Percentiles rank a stretch among this genome's conserved stretches.
These are phyloP conservation scores for Agrotis puta DNA, from an alignment of 2,888 invertebrate genomes.

Conservation along the genomic window DNA sequence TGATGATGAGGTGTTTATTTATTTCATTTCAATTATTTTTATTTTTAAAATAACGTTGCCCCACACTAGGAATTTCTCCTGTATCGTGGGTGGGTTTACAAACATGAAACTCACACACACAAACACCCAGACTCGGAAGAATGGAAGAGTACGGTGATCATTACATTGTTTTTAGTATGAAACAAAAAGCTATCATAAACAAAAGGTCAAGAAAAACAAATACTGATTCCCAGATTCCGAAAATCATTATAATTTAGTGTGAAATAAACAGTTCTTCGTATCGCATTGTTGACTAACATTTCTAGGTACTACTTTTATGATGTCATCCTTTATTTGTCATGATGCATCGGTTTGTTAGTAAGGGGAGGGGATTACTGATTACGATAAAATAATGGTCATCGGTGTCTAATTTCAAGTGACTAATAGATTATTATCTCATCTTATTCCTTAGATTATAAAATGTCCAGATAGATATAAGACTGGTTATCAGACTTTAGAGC, in stretches of 20 bases:
- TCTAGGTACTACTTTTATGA: constrained; percentile 13
- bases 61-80: too few relatives aligned
- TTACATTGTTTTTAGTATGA: constrained; percentile 12
- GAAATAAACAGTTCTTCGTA: constrained; percentile 36
- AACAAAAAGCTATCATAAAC: background rate
- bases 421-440: too few relatives aligned
- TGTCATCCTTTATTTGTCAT: constrained; percentile 10
- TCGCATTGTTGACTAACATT: constrained; percentile 23
- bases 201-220: constrained; percentile 33
- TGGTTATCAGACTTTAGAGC: too few relatives aligned
- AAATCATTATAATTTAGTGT: constrained; percentile 15
- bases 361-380: background rate
- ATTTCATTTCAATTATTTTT: too few relatives aligned
- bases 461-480: too few relatives aligned
- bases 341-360: background rate
- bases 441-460: too few relatives aligned
- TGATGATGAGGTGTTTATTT: too few relatives aligned
- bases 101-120: too few relatives aligned
- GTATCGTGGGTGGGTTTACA: too few relatives aligned
- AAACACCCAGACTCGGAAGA: too few relatives aligned
- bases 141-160: background rate
- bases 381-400: background rate
- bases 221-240: constrained; percentile 25
- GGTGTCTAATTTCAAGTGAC: too few relatives aligned
- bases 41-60: too few relatives aligned